Percentiles rank a stretch among this genome's conserved stretches.
Evolutionary conservation across 2,797 vertebrate genomes (phyloP).

Genomic region (Dryobates pubescens): DNA sequence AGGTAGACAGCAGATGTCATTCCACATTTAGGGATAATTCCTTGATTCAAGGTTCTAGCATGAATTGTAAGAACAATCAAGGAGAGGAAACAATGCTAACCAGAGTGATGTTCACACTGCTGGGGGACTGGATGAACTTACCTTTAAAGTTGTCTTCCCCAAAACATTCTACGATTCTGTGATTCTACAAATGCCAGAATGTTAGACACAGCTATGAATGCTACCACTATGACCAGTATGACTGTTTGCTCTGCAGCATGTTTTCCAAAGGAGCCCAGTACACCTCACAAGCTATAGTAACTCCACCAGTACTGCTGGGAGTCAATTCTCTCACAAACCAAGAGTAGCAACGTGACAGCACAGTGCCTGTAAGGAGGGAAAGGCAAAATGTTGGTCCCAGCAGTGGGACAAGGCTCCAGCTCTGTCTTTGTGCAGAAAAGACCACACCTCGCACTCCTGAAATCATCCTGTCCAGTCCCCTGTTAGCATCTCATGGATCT

Average conservation of each 20-base stretch:
- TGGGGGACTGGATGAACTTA: neutral
- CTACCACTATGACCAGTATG: neutral
- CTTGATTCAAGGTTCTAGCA: neutral
- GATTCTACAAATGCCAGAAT: neutral
- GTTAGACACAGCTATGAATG: neutral
- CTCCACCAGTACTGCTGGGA: neutral
- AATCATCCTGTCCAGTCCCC: neutral
- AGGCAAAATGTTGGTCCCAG: neutral
- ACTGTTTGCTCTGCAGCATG: neutral
- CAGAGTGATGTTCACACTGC: neutral
- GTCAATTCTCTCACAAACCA: neutral
- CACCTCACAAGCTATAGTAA: rapidly evolving
- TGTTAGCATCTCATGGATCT: neutral
- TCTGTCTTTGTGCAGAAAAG: neutral
- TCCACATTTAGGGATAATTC: neutral
- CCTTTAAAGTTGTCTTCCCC: neutral
- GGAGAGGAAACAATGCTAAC: neutral
- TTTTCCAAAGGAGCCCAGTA: neutral
- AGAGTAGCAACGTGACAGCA: neutral
- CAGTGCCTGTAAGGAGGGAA: neutral
- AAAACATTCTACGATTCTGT: neutral
- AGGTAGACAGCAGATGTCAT: neutral
- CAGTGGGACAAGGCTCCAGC: neutral
- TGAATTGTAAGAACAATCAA: neutral
- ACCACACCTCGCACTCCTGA: neutral